Evolutionary conservation across 2,888 invertebrate genomes (phyloP), one percentile per base, ranked within the genome.

Genomic region (Phasia obesa): DNA sequence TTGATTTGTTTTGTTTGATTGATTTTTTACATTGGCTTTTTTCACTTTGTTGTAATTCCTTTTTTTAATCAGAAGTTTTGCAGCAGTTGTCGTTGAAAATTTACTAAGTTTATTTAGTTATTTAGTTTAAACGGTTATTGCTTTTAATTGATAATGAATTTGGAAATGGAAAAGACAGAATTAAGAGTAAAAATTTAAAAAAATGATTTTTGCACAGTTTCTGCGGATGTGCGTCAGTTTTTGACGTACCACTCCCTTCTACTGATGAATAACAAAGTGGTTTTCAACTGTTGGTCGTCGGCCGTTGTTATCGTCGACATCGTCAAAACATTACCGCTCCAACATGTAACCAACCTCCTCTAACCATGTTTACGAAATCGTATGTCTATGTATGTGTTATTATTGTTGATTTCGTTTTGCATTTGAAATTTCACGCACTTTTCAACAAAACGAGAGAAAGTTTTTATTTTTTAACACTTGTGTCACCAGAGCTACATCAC

Each of bases 191-290:
- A 77, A 76, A 67, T 83, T 82, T 51, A 77, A 65, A 84, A n/a
- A 69, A 69, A 70, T 81, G 57, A 78, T 81, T 86, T 86, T 85
- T 85, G 86, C 86, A 86, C 87, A 87, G 87, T 88, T 88, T 88
- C 87, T 88, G 88, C 90, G 89, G 88, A 90, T 90, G 91, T 92
- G 91, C 91, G 91, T 91, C 91, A 91, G 90, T 89, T 88, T 90
- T 91, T 91, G 89, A 90, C 90, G 88, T 91, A 91, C 88, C 92
- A 90, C 90, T 92, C 92, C 89, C 92, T 92, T 90, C 91, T 91
- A 91, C 91, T 90, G 88, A 88, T 88, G 86, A 85, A 79, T 82
- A 84, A 84, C 82, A 84, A 75, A 84, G 81, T 77, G 65, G 59
- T 80, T 71, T 81, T 81, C 81, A 84, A 79, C 80, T 82, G 81